A percentile compares a stretch with the other conserved stretches of the same genome.
Evolutionary conservation across 2,888 invertebrate genomes (phyloP).

Genomic region (Orthosia cruda): DNA sequence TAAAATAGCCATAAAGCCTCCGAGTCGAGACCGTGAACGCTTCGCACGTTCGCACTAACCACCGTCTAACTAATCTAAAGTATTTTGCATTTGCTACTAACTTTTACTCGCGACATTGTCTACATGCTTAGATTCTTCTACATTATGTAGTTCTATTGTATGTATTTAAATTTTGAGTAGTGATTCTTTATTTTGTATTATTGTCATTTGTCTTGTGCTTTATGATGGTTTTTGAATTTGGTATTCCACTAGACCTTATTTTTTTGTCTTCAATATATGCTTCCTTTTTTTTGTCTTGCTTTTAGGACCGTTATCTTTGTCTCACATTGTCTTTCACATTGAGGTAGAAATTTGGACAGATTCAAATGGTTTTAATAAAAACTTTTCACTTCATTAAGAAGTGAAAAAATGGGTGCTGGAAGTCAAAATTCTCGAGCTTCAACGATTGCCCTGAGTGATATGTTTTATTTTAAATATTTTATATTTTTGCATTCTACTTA

Average conservation of each 20-base stretch:
- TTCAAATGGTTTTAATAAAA: neutral
- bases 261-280: neutral
- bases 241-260: neutral
- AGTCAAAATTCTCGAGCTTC: neutral
- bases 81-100: constrained; percentile 39
- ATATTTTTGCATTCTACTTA: too few relatives aligned
- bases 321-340: neutral
- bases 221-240: neutral
- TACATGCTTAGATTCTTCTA: neutral
- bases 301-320: neutral
- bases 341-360: neutral
- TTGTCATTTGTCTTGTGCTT: neutral
- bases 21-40: constrained; percentile 68
- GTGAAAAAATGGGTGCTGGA: neutral
- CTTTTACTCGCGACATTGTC: constrained; percentile 33
- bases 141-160: neutral
- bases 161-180: constrained; percentile 5
- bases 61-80: constrained; percentile 19
- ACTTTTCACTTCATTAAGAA: neutral
- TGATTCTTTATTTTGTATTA: neutral
- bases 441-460: too few relatives aligned
- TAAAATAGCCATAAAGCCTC: constrained; percentile 75
- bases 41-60: constrained; percentile 56
- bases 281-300: neutral
- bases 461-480: too few relatives aligned